Percentiles rank a stretch among this genome's conserved stretches.
phyloP scores from a whole-genome alignment of 2,797 vertebrate genomes.

The Sitta carolinensis region DNA sequence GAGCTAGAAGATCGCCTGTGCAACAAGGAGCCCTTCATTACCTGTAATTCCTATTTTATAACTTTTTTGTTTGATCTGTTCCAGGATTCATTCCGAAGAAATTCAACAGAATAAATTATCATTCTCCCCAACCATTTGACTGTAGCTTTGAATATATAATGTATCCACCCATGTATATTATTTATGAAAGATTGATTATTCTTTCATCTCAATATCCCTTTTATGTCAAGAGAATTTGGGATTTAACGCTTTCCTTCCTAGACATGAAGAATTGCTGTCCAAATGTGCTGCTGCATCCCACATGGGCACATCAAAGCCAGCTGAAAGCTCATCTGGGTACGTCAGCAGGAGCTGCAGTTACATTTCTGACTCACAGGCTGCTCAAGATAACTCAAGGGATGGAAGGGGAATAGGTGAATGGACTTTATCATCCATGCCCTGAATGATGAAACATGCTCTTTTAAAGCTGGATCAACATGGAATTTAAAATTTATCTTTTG shows the following conservation, averaged over 20 bases:
- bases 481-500: not conserved
- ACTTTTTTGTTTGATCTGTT: constrained; percentile 82
- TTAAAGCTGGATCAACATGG: not conserved
- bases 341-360: not conserved
- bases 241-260: constrained; percentile 59
- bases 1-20: constrained; percentile 47
- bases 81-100: constrained; percentile 75
- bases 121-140: constrained; percentile 72
- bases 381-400: not conserved
- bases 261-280: not conserved
- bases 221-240: constrained; percentile 54
- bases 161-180: constrained; percentile 72
- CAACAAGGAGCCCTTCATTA: constrained; percentile 74
- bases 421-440: not conserved
- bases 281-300: not conserved
- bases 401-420: not conserved
- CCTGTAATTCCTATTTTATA: constrained; percentile 79
- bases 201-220: constrained; percentile 73
- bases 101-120: constrained; percentile 79
- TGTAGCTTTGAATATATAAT: constrained; percentile 73
- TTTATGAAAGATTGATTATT: constrained; percentile 80
- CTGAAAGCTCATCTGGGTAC: not conserved
- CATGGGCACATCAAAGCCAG: not conserved
- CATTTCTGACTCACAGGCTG: not conserved
- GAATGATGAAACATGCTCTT: not conserved